These are phyloP conservation scores for Cynopterus brachyotis DNA, from an alignment of 2,113 vertebrate genomes.

Conservation along the genomic window DNA sequence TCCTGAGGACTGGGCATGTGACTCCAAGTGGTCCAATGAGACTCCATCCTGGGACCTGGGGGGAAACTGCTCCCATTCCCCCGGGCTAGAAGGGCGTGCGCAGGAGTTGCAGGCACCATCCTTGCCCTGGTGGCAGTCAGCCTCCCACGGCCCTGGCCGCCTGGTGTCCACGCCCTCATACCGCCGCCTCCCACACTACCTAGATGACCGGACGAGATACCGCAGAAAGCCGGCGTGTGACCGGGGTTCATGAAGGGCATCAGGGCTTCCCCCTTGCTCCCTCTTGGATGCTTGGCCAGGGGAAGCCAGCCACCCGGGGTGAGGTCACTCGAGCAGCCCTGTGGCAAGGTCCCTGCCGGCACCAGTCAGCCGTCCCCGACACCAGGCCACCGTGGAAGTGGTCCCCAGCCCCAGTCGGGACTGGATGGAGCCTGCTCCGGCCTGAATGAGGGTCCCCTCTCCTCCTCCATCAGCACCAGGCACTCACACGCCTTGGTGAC, in stretches of 20 bases:
- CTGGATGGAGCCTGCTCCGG: background rate
- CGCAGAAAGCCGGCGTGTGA: fast-evolving
- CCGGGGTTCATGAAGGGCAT: background rate
- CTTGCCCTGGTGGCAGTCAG: fast-evolving
- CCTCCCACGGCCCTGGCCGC: background rate
- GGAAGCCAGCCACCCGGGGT: background rate
- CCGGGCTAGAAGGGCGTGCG: fast-evolving
- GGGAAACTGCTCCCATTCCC: background rate
- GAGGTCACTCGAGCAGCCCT: background rate
- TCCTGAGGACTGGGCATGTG: background rate
- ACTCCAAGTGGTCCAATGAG: background rate
- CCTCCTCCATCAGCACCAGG: background rate
- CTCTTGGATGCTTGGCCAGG: background rate
- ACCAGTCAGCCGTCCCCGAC: fast-evolving
- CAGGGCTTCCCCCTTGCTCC: background rate
- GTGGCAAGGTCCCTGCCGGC: background rate
- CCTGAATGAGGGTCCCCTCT: no score
- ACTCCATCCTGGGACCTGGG: background rate
- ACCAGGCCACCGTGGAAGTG: background rate
- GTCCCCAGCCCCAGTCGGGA: background rate
- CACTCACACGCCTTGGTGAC: background rate
- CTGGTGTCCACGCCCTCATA: fast-evolving
- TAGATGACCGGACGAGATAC: background rate
- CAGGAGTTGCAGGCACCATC: background rate
- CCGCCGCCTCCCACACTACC: background rate